Evolutionary conservation across 1,140 invertebrate genomes (phyloP), one percentile per base, ranked within the genome.

Genomic region (Acromyrmex charruanus): DNA sequence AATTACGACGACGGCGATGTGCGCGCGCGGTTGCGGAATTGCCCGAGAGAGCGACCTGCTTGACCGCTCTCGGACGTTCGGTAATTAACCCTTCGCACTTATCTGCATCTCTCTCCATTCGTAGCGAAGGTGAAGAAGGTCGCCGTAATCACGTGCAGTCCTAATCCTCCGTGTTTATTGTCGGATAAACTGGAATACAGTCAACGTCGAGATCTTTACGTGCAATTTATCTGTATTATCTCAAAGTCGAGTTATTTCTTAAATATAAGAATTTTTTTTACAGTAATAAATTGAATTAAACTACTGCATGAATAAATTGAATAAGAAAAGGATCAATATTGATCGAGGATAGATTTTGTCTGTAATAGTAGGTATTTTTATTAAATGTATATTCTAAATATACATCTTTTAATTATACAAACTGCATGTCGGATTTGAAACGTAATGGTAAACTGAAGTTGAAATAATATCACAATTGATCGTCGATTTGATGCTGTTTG

Each of bases 1-100:
- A 89, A 89, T 90, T 86, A 89, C 88, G 63, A 44, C 61, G 68
- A 74, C 69, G 55, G 39, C 69, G 69, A 35, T 61, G 39, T 71
- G 80, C 80, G n/a, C 80, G 69, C 63, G 72, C 68, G 39, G 82
- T 69, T 71, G 80, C 80, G 55, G 55, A 74, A 84, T 84, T 74
- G 80, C 39, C 25, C 75, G 77, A 65, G 74, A 65, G 69, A 86
- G 77, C 86, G 28, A 87, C 69, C 80, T 74, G 58, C 80, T 84
- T 79, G 71, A 88, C 53, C 66, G 25, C 35, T 49, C 18, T 72
- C 51, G 49, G 82, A 77, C 81, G 66, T 88, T 86, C 82, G 87
- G 80, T 85, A 69, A 85, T 85, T 75, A 75, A 66, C 63, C 53
- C 80, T 74, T 74, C 55, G 80, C 69, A 74, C 65, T 72, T 69